Conservation (phyloP, 2,888 invertebrate species). For the Reticulitermes lucifugus region DNA sequence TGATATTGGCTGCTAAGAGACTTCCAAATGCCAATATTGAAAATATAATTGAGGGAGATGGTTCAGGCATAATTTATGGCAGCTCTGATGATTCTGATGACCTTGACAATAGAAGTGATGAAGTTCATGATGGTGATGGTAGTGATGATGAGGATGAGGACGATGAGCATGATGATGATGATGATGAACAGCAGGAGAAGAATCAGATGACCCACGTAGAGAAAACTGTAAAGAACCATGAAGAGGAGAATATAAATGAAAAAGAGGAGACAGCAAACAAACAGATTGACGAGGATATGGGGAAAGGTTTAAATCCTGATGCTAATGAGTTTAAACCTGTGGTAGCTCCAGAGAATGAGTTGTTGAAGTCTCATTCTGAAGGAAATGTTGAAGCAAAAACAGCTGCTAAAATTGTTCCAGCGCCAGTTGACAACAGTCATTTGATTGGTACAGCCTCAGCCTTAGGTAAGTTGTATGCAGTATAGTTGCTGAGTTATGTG, state of each 20-base stretch:
- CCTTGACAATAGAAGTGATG: neutral
- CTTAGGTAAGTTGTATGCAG: too few species aligned
- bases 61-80: neutral
- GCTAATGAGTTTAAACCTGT: neutral
- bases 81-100: neutral
- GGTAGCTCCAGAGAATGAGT: neutral
- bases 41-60: neutral
- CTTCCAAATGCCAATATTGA: neutral
- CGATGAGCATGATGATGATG: too few species aligned
- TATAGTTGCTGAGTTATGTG: too few species aligned
- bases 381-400: neutral
- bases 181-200: too few species aligned
- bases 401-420: neutral
- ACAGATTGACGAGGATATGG: neutral
- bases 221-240: neutral
- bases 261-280: neutral
- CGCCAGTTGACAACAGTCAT: too few species aligned
- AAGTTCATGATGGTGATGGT: too few species aligned
- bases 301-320: neutral
- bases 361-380: too few species aligned
- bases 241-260: neutral
- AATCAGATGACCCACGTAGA: too few species aligned
- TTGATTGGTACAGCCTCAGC: too few species aligned
- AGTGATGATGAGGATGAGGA: too few species aligned
- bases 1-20: neutral